A percentile compares a stretch with the other conserved stretches of the same genome.
Conservation (phyloP, 1,140 invertebrate species). For the Trinorchestia longiramus region DNA sequence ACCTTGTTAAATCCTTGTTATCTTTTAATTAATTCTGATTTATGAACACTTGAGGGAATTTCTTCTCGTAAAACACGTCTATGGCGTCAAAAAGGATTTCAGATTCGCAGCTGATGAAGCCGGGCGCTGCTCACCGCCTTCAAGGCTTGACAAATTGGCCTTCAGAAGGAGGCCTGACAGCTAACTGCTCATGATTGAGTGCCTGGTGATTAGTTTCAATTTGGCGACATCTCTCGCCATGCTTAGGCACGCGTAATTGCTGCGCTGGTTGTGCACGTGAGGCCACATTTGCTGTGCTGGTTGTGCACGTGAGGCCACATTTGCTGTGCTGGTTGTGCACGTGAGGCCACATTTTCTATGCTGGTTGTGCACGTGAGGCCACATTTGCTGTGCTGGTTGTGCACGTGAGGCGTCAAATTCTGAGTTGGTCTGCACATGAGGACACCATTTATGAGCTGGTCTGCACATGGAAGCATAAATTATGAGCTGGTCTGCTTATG, state of each 20-base stretch:
- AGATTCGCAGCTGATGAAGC: not conserved
- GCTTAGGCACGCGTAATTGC: not conserved
- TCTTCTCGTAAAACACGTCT: not conserved
- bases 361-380: not conserved
- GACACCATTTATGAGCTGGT: not conserved
- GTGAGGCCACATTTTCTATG: not conserved
- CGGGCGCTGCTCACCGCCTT: not conserved
- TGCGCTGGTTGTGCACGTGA: not conserved
- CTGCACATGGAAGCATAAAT: not conserved
- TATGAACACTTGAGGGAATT: constrained; percentile 18
- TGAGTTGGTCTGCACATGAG: not conserved
- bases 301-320: not conserved
- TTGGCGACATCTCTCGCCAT: not conserved
- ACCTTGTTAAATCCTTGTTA: not conserved
- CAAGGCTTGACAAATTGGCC: constrained; percentile 1
- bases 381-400: not conserved
- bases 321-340: not conserved
- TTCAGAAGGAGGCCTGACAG: not conserved
- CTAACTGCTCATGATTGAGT: constrained; percentile 18
- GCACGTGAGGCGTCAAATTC: not conserved
- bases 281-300: not conserved
- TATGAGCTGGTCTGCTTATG: no score
- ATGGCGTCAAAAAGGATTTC: not conserved
- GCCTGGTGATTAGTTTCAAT: constrained; percentile 35
- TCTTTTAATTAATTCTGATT: constrained; percentile 54